A percentile compares a stretch with the other conserved stretches of the same genome.
These are phyloP conservation scores for Trididemnum nubilum DNA, from an alignment of 23 tunicate genomes.

Conservation along the genomic window DNA sequence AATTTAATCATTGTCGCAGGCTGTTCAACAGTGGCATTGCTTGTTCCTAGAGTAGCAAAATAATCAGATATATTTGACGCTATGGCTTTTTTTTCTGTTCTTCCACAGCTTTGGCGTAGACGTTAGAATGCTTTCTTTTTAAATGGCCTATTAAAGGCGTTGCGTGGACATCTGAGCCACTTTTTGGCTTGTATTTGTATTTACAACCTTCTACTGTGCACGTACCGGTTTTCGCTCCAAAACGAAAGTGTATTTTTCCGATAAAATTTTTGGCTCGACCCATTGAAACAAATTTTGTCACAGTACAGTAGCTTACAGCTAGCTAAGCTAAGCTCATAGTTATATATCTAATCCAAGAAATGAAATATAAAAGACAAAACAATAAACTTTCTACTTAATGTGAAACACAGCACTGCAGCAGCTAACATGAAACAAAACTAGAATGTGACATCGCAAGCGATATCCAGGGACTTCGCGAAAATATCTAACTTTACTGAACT, in stretches of 20 bases:
- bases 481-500: too few species aligned
- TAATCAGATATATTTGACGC: neutral
- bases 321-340: too few species aligned
- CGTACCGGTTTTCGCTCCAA: neutral
- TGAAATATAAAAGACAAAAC: too few species aligned
- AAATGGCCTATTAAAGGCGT: neutral
- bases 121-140: neutral
- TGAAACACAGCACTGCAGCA: too few species aligned
- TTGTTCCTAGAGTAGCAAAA: neutral
- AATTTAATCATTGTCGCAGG: neutral
- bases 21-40: neutral
- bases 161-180: neutral
- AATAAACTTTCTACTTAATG: too few species aligned
- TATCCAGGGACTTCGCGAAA: too few species aligned
- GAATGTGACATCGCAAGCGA: too few species aligned
- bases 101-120: neutral
- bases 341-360: too few species aligned
- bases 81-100: neutral
- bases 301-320: too few species aligned
- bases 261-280: conserved; percentile 6
- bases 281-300: neutral
- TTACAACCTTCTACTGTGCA: neutral
- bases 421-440: too few species aligned
- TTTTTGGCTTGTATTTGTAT: neutral
- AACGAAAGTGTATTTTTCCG: neutral